A percentile compares a stretch with the other conserved stretches of the same genome.
These are phyloP conservation scores for Lepidurus packardi DNA, from an alignment of 1,140 invertebrate genomes.

Conservation along the genomic window DNA sequence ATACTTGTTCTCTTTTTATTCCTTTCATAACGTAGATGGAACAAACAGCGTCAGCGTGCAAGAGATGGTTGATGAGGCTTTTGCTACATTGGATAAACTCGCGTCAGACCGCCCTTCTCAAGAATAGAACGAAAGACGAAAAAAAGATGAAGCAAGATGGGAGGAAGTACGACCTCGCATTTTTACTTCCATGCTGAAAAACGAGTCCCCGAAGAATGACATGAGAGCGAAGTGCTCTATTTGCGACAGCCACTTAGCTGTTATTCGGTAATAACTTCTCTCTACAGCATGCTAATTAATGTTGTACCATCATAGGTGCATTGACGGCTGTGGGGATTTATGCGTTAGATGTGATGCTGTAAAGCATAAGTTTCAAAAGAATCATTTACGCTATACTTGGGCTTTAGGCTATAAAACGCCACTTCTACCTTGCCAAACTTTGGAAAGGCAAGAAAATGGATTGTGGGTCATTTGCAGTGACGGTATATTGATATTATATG, in stretches of 20 bases:
- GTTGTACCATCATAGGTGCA: neutral
- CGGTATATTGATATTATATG: neutral
- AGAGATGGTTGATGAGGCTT: neutral
- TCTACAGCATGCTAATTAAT: neutral
- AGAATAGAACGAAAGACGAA: neutral
- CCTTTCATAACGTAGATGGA: neutral
- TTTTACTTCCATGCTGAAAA: neutral
- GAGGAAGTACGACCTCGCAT: neutral
- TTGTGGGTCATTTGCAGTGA: neutral
- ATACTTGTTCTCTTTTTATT: neutral
- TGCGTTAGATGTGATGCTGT: slow-evolving; percentile 5
- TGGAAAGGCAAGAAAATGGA: neutral
- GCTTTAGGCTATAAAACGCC: neutral
- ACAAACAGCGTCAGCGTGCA: neutral
- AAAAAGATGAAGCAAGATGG: neutral
- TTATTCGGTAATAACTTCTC: neutral
- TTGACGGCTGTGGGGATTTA: neutral
- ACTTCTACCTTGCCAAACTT: neutral
- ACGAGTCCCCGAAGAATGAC: neutral
- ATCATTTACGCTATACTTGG: neutral
- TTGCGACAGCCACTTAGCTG: neutral
- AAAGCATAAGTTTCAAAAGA: neutral
- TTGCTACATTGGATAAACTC: neutral
- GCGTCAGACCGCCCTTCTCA: neutral
- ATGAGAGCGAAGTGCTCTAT: neutral